Evolutionary conservation across 1,140 invertebrate species (phyloP).

Genomic region (Zophobas morio): DNA sequence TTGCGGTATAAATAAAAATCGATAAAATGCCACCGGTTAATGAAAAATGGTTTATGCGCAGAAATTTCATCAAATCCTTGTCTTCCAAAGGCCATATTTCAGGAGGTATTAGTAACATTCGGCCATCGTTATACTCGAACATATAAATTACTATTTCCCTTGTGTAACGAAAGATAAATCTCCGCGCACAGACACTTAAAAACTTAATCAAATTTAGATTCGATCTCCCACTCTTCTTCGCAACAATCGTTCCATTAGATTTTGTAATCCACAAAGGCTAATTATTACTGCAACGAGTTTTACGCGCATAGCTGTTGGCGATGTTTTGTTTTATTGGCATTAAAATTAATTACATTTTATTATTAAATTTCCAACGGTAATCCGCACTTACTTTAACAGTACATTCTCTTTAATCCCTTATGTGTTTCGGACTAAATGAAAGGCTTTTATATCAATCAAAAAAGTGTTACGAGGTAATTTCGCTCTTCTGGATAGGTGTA

Average conservation of each 20-base stretch:
- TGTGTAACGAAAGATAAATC: conserved; percentile 32
- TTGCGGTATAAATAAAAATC: conserved; percentile 39
- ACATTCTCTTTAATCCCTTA: conserved; percentile 17
- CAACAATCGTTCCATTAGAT: conserved; percentile 20
- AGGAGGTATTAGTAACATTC: conserved; percentile 36
- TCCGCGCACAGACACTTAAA: conserved; percentile 24
- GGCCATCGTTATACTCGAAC: conserved; percentile 25
- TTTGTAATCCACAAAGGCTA: conserved; percentile 9
- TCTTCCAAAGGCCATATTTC: conserved; percentile 37
- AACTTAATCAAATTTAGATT: conserved; percentile 40
- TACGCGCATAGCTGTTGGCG: neutral
- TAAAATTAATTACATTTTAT: conserved; percentile 34
- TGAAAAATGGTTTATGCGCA: conserved; percentile 39
- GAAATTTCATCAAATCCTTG: conserved; percentile 23
- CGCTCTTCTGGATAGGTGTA: neutral
- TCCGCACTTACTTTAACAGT: conserved; percentile 9
- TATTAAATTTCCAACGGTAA: conserved; percentile 23
- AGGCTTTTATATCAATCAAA: conserved; percentile 24
- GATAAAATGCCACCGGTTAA: conserved; percentile 8
- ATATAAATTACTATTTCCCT: conserved; percentile 42
- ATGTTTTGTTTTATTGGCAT: conserved; percentile 27
- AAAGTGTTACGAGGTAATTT: neutral
- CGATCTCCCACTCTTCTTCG: conserved; percentile 22
- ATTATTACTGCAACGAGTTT: conserved; percentile 16
- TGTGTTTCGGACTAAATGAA: conserved; percentile 15